Conservation (phyloP, 2,888 invertebrate species). For the Dryomyza anilis region DNA sequence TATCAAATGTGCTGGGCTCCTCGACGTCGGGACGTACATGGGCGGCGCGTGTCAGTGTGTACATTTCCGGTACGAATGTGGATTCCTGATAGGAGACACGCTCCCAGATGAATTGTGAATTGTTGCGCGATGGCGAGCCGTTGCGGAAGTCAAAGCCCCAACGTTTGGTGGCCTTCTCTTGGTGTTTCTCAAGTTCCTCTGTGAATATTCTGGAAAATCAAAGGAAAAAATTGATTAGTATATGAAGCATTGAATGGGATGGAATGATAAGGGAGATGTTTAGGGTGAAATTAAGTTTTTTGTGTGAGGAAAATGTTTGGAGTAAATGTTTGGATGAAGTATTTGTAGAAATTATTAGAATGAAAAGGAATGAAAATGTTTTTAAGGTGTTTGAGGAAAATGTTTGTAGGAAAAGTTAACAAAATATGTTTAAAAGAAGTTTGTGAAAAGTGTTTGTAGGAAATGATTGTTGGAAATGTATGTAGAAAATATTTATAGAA, state of each 20-base stretch:
- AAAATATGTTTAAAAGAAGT: too few relatives aligned
- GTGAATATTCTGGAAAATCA: constrained; percentile 43
- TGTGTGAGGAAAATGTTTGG: too few relatives aligned
- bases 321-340: too few relatives aligned
- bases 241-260: background rate
- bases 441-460: too few relatives aligned
- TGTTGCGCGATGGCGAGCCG: constrained; percentile 51
- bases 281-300: too few relatives aligned
- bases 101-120: constrained; percentile 57
- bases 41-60: constrained; percentile 59
- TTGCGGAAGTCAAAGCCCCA: constrained; percentile 61
- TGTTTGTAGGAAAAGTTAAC: too few relatives aligned
- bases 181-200: constrained; percentile 55
- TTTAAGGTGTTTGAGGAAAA: too few relatives aligned
- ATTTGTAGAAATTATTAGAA: too few relatives aligned
- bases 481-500: too few relatives aligned
- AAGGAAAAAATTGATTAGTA: background rate
- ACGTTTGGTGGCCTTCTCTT: constrained; percentile 69
- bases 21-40: constrained; percentile 50
- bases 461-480: too few relatives aligned
- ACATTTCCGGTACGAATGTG: constrained; percentile 56
- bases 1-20: constrained; percentile 42
- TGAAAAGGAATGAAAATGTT: too few relatives aligned
- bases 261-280: background rate
- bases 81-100: constrained; percentile 55